Evolutionary conservation across 2,113 vertebrate genomes (phyloP).

Genomic region (Mesoclemmys tuberculata): DNA sequence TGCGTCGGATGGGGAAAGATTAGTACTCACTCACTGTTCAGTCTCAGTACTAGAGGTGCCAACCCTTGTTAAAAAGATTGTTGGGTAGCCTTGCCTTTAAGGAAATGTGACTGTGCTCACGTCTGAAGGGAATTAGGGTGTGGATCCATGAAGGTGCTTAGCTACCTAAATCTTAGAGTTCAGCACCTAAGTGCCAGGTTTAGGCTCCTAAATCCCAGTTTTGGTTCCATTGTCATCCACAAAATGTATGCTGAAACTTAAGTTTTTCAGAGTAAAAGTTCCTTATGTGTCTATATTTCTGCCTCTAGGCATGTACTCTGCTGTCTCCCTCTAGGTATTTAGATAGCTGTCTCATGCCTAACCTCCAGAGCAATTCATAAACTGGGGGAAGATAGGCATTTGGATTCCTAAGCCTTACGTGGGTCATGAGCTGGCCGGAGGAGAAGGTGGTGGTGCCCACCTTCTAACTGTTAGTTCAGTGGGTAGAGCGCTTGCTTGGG

Average conservation of each 20-base stretch:
- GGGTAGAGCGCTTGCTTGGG: background rate
- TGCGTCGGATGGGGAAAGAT: background rate
- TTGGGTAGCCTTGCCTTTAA: background rate
- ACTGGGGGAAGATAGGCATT: background rate
- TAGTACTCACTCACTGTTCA: rapidly evolving
- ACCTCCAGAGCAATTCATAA: background rate
- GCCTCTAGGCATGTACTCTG: background rate
- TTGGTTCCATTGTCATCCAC: background rate
- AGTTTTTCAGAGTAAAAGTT: background rate
- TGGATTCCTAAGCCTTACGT: background rate
- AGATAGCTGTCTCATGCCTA: background rate
- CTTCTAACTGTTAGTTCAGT: background rate
- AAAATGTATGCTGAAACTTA: background rate
- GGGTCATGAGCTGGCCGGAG: background rate
- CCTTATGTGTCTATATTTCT: background rate
- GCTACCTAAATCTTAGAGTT: no score
- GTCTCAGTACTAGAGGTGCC: background rate
- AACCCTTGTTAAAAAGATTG: rapidly evolving
- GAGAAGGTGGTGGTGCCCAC: background rate
- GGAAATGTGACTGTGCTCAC: rapidly evolving
- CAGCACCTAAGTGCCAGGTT: background rate
- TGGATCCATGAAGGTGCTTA: background rate
- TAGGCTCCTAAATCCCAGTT: background rate
- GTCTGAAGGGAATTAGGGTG: background rate
- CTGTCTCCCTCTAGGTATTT: background rate